phyloP scores from a whole-genome alignment of 2,888 invertebrate species.

The Chloroclysta siterata region DNA sequence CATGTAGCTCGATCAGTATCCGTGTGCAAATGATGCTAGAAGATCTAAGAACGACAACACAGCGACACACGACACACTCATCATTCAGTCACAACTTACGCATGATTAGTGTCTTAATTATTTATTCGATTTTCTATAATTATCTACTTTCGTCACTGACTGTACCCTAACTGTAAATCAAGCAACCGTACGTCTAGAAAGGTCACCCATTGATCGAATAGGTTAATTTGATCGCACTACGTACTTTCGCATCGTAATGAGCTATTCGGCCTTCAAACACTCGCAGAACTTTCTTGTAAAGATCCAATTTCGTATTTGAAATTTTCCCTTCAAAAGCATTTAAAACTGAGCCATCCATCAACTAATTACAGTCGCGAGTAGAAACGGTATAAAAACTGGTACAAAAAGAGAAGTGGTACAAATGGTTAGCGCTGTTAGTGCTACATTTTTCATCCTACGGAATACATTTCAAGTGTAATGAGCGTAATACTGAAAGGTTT shows the following conservation, averaged over 20 bases:
- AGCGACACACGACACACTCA: too few relatives aligned
- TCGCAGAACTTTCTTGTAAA: not conserved
- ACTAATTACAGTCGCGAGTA: slow-evolving; percentile 26
- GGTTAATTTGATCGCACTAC: not conserved
- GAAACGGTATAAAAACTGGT: slow-evolving; percentile 21
- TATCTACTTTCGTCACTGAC: not conserved
- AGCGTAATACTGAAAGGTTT: slow-evolving; percentile 7
- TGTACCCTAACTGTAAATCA: not conserved
- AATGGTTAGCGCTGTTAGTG: slow-evolving; percentile 20
- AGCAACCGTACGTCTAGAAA: not conserved
- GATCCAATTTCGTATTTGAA: slow-evolving; percentile 10
- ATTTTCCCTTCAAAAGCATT: slow-evolving; percentile 18
- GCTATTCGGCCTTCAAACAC: not conserved
- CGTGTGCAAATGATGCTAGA: too few relatives aligned
- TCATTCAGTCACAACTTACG: too few relatives aligned
- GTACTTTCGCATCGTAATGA: not conserved
- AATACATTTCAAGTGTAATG: slow-evolving; percentile 12
- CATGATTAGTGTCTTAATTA: too few relatives aligned
- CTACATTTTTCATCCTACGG: slow-evolving; percentile 17
- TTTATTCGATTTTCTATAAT: too few relatives aligned
- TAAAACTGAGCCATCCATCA: slow-evolving; percentile 23
- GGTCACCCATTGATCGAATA: not conserved
- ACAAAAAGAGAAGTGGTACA: slow-evolving; percentile 21
- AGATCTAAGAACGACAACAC: too few relatives aligned
- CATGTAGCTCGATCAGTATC: too few relatives aligned